Base-by-base conservation (phyloP, 2,888 invertebrate genomes). In the Altica lythri region DNA sequence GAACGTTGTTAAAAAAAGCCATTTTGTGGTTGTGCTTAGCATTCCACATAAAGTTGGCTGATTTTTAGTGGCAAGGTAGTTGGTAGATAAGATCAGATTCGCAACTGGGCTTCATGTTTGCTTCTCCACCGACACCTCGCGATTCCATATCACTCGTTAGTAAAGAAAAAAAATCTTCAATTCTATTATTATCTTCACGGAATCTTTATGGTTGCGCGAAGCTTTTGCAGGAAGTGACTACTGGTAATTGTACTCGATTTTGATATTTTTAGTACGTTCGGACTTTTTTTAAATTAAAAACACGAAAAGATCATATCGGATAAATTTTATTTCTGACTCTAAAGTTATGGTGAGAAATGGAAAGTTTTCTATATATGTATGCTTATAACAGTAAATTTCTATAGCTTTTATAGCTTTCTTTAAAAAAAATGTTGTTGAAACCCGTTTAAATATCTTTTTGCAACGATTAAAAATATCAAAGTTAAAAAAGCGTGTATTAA, bases 81-180 rank as follows among this genome's bases (percentile, higher is more conserved):
- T n/a, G n/a, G 17, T 8, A 14, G 57, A 57, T 57, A 57, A 48
- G 32, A 57, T 57, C 57, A 29, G 37, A 10, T 32, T 54, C 44
- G 53, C 50, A 53, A 53, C 53, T 45, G 53, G 30, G 57, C 34
- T 51, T 53, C 54, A 48, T 57, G 57, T 57, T 48, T 34, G 44
- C 17, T 35, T 54, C 51, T 55, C 53, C 56, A 42, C 49, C 52
- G 53, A 59, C 59, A 60, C 58, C 53, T 58, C 30, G 58, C 53
- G 56, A 55, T 62, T 53, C 34, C 32, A 29, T 57, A 62, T 62
- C 57, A 57, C 53, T 60, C 57, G 62, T 62, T 62, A 62, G 48
- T 35, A 46, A 57, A 51, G 51, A 53, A 59, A 55, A 45, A 46
- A 59, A 62, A 57, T 53, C 53, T 55, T 57, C 57, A 57, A 56